These are phyloP conservation scores for Bombyx mandarina DNA, from an alignment of 1,140 invertebrate genomes.

Conservation along the genomic window DNA sequence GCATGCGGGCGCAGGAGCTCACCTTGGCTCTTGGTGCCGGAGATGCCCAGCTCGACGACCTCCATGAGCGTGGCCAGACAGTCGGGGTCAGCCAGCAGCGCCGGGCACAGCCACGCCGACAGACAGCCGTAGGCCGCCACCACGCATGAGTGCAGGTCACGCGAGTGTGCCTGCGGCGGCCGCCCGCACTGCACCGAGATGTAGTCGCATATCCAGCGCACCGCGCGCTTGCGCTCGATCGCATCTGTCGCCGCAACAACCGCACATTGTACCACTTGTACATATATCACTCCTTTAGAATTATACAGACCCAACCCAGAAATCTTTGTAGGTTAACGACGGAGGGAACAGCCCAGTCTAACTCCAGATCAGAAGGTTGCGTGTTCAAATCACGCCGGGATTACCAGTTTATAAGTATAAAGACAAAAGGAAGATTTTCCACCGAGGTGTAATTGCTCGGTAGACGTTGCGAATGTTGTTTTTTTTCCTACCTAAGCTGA, in stretches of 20 bases:
- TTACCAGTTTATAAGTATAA: too few relatives aligned
- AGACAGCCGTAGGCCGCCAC: conserved; percentile 95
- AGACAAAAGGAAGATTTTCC: too few relatives aligned
- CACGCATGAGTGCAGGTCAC: conserved; percentile 98
- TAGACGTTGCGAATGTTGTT: too few relatives aligned
- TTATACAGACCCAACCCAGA: too few relatives aligned
- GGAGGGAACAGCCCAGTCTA: too few relatives aligned
- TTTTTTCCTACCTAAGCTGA: too few relatives aligned
- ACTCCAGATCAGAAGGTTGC: too few relatives aligned
- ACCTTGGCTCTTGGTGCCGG: conserved; percentile 90
- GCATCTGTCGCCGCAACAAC: conserved; percentile 73
- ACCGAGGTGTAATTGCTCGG: too few relatives aligned
- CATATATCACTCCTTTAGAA: neutral
- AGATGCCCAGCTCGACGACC: conserved; percentile 97
- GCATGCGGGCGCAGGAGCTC: neutral
- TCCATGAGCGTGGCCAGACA: conserved; percentile 94
- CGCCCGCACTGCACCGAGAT: conserved; percentile 96
- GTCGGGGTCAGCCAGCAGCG: conserved; percentile 90
- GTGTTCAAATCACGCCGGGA: too few relatives aligned
- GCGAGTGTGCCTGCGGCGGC: conserved; percentile 95
- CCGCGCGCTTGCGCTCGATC: conserved; percentile 90
- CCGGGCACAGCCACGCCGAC: conserved; percentile 85
- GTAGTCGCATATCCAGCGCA: conserved; percentile 98
- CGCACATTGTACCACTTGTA: neutral
- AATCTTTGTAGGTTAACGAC: too few relatives aligned